phyloP scores from a whole-genome alignment of 2,113 vertebrate genomes.

The Protomyctophum bolini region DNA sequence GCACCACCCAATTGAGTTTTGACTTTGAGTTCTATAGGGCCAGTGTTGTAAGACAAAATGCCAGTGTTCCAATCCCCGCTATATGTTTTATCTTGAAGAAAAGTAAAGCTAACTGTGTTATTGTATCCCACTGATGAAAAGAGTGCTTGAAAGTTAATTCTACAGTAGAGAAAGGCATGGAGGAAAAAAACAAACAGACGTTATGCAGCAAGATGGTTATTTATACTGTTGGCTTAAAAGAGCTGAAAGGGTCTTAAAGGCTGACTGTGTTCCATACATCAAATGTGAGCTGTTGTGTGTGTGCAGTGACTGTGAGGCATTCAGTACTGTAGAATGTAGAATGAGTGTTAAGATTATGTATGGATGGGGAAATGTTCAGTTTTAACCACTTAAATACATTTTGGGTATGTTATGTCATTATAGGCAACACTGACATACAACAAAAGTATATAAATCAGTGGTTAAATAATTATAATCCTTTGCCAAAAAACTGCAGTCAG shows the following conservation, averaged over 20 bases:
- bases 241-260: background rate
- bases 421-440: no score
- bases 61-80: slow-evolving; percentile 21
- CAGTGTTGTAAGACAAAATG: slow-evolving; percentile 51
- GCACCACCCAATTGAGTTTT: slow-evolving; percentile 7
- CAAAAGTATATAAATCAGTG: no score
- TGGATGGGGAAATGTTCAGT: no score
- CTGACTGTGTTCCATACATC: slow-evolving; percentile 6
- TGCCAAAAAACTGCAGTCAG: no score
- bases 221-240: slow-evolving; percentile 13
- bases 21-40: slow-evolving; percentile 34
- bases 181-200: background rate
- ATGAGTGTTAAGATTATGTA: no score
- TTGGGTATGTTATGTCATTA: no score
- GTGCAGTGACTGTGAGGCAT: no score
- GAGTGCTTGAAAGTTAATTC: slow-evolving; percentile 1
- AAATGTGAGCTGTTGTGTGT: background rate
- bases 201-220: background rate
- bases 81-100: slow-evolving; percentile 32
- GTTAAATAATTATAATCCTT: no score
- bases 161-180: slow-evolving; percentile 18
- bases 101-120: slow-evolving; percentile 35
- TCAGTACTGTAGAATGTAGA: no score
- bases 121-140: background rate
- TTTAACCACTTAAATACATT: no score